A percentile compares a stretch with the other conserved stretches of the same genome.
Evolutionary conservation across 2,113 vertebrate species (phyloP).

Genomic region (Hepsetus odoe): DNA sequence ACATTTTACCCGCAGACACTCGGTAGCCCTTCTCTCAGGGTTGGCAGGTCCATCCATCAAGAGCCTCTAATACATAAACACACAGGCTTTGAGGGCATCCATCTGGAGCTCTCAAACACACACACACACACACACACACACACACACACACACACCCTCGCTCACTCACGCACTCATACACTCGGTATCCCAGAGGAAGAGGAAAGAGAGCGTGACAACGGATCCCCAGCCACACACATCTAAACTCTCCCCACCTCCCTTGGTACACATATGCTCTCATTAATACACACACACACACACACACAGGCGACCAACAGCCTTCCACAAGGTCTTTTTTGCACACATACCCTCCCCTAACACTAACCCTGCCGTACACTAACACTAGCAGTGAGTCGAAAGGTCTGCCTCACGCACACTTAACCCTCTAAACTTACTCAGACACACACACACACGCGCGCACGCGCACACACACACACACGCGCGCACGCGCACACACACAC

Average conservation of each 20-base stretch:
- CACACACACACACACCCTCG: conserved; percentile 49
- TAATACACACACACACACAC: conserved; percentile 56
- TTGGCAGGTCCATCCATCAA: background rate
- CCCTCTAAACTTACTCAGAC: background rate
- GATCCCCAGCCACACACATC: conserved; percentile 64
- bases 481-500: background rate
- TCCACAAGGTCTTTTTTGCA: conserved; percentile 4
- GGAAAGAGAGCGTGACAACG: conserved; percentile 60
- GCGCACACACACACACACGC: background rate
- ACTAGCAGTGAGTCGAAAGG: conserved; percentile 19
- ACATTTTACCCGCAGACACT: too few relatives aligned
- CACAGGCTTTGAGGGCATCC: conserved; percentile 3
- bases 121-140: conserved; percentile 53
- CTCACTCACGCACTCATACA: conserved; percentile 20
- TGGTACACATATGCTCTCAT: conserved; percentile 44
- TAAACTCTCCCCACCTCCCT: conserved; percentile 60
- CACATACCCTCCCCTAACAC: background rate
- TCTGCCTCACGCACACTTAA: conserved; percentile 19
- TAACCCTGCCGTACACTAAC: conserved; percentile 10
- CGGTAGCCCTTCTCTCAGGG: background rate
- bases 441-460: background rate
- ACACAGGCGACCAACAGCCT: conserved; percentile 29
- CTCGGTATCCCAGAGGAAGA: conserved; percentile 48
- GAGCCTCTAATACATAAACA: conserved; percentile 53
- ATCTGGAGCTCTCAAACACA: conserved; percentile 2